Base-by-base conservation (phyloP, 1,140 invertebrate species). In the Achatina immaculata region DNA sequence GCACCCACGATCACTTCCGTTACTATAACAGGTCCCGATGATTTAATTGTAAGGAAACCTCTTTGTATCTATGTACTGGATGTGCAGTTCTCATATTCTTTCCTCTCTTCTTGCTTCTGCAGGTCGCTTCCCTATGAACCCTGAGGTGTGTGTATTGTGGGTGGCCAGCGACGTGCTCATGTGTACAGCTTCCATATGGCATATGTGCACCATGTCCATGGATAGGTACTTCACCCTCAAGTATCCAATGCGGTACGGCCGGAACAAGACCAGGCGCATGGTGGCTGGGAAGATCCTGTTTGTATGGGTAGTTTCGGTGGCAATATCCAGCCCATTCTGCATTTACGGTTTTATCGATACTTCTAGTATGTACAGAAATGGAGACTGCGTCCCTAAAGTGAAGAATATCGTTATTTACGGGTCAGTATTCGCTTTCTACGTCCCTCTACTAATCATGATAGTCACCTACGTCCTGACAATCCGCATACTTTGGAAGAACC, bases 131-230 rank as follows among this genome's bases (percentile, higher is more conserved):
- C 96, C 96, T 19, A 94, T 98, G 85, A 95, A 95, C 16, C 93
- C 95, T 66, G 93, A 94, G 55, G 95, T 96, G 94, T 98, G 97
- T 92, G 96, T 97, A 89, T 94, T 98, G 51, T 98, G 98, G 93
- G 95, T 96, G 69, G 97, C 96, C 1, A 96, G 95, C 83, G 97
- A 99, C 90, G 97, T 98, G n/a, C 92, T 98, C 43, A 96, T 96
- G 75, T 98, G 97, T 88, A 97, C 96, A 0, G 95, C 96, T 7
- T 96, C 95, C 86, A 99, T 99, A 88, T 95, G 98, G 94, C 97
- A 99, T 93, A 98, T 99, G 96, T 97, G 96, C 89, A 97, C 96
- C 92, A 98, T 99, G 89, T 96, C 95, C 51, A 93, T 99, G 83
- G 96, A 96, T 81, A 94, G 97, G 86, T 91, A 83, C 84, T 91